Evolutionary conservation across 2,888 invertebrate genomes (phyloP), one percentile per base, ranked within the genome.

Genomic region (Scrobipalpa atriplicella): DNA sequence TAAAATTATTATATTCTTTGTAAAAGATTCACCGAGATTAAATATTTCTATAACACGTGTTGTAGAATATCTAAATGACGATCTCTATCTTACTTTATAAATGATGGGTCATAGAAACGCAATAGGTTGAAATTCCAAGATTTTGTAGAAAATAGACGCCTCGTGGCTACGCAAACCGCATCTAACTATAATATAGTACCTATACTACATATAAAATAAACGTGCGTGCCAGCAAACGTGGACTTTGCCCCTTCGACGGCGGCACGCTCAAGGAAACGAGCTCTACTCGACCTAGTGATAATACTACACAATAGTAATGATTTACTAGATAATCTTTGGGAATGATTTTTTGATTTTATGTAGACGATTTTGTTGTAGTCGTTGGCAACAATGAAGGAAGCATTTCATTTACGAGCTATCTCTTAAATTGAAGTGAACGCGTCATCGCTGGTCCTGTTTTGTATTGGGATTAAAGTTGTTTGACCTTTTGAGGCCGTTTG

Each of bases 241-340:
- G 72, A 72, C 72, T 72, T 72, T 71, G 72, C 39, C 71, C 39
- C 62, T 13, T 21, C 9, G 51, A 5, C 61, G 18, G 10, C 41
- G 52, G 61, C 67, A 47, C 62, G 65, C 38, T 65, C 69, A 67
- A 69, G 67, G 67, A 69, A 69, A 69, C 63, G 51, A 58, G n/a
- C 29, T 47, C n/a, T 62, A 43, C 39, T 21, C 36, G 54, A 63
- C 63, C 52, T 64, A 64, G 43, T 51, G 64, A 66, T 62, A 18
- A 52, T 18, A 18, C 29, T 36, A 36, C 16, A 54, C 54, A n/a
- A 47, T 47, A 47, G 47, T 47, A n/a, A n/a, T n/a, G n/a, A n/a
- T 11, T 54, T 54, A 13, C 11, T 54, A 54, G 54, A 54, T 54
- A 54, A 54, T 54, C 19, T 21, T 10, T 54, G 16, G 13, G 8